Base-by-base conservation (phyloP, 2,797 vertebrate genomes). In the Harpagifer antarcticus region DNA sequence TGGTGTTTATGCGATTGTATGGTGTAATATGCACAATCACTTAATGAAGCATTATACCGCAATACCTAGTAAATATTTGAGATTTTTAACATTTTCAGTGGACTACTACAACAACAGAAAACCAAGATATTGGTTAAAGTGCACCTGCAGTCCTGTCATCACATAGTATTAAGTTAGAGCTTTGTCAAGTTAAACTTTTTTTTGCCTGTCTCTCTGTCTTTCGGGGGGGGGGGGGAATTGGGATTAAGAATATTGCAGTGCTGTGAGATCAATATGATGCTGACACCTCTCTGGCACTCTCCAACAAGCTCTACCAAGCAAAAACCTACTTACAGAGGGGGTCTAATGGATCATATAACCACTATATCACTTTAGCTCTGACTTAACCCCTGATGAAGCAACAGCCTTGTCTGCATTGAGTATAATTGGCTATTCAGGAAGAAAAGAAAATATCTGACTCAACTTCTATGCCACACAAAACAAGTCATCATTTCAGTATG, bases 181-280 rank as follows among this genome's bases (percentile, higher is more conserved):
- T 71, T 54, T 55, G 63, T 53, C 31, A 9, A 81, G 48, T 74
- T 67, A 59, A 63, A 75, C 23, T 68, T 68, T 58, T n/a, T 60
- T 59, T n/a, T 61, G 16, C 49, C 40, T 14, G 53, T 71, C 70
- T 62, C 64, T 83, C 68, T 72, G 67, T 86, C 73, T 78, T 65
- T 80, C 62, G 70, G 74, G 74, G 70, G 54, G 48, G 56, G 74
- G 70, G 56, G 33, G 56, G 68, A 72, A 83, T 88, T 82, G 84
- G 70, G 79, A 93, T 89, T 88, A 91, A 93, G 90, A 93, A 86
- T 84, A 93, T 87, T 83, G 86, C 81, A 76, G 82, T 79, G 78
- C 72, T 76, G 54, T 69, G 68, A 63, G 67, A 92, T 94, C 93
- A 89, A 93, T 94, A 91, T 58, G 63, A 78, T 63, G 78, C 91